Conservation (phyloP, 1,140 invertebrate genomes). For the Rhyacophila brunnea region DNA sequence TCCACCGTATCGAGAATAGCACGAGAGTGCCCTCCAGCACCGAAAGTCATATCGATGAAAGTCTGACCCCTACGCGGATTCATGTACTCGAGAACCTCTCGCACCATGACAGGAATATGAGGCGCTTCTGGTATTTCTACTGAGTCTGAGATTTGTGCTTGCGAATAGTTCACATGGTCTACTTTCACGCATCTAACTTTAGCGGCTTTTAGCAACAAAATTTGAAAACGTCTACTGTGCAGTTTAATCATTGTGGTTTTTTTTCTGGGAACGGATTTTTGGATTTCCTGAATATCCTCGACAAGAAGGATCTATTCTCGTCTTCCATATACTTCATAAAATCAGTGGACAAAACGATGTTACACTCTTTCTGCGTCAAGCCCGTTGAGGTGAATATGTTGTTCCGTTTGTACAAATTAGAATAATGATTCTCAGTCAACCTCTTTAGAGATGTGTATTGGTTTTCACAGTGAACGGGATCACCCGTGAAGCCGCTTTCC, state of each 20-base stretch:
- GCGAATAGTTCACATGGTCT: too few relatives aligned
- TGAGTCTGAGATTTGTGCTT: too few relatives aligned
- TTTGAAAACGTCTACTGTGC: slow-evolving; percentile 1
- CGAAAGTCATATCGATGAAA: slow-evolving; percentile 91
- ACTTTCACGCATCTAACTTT: too few relatives aligned
- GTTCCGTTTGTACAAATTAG: slow-evolving; percentile 60
- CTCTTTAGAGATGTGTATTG: slow-evolving; percentile 69
- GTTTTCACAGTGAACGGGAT: slow-evolving; percentile 61
- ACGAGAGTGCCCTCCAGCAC: slow-evolving; percentile 84
- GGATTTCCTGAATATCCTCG: slow-evolving; percentile 45
- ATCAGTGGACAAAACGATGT: slow-evolving; percentile 68
- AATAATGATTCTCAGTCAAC: slow-evolving; percentile 68
- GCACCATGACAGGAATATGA: slow-evolving; percentile 71
- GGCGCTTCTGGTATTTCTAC: slow-evolving; percentile 22
- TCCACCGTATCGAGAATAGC: slow-evolving; percentile 59
- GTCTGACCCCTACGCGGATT: slow-evolving; percentile 60
- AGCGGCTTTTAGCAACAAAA: background rate
- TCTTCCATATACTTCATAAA: slow-evolving; percentile 62
- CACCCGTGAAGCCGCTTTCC: slow-evolving; percentile 53
- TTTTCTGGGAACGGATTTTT: slow-evolving; percentile 38
- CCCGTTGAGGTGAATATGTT: slow-evolving; percentile 65
- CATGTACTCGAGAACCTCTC: slow-evolving; percentile 69
- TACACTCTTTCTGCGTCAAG: slow-evolving; percentile 68
- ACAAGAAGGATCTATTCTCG: slow-evolving; percentile 56
- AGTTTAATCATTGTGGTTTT: slow-evolving; percentile 35